Evolutionary conservation across 2,113 vertebrate genomes (phyloP).

Genomic region (Ptychochromis oligacanthus): DNA sequence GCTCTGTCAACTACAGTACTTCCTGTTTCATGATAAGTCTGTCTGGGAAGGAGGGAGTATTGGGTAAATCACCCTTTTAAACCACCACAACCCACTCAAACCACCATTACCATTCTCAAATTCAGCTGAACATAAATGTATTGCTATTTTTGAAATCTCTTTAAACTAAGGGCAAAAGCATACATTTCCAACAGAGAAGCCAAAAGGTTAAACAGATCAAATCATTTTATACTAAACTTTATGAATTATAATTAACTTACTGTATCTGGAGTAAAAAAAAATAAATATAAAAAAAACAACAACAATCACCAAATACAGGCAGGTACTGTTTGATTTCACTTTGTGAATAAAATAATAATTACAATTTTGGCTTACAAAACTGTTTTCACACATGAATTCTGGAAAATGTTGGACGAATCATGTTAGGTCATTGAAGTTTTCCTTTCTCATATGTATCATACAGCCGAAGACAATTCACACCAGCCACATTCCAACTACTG

Average conservation of each 20-base stretch:
- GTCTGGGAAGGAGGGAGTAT: not conserved
- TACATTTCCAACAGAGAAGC: not conserved
- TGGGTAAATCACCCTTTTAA: not conserved
- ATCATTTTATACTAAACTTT: not conserved
- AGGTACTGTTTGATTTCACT: too few relatives aligned
- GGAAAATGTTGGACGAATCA: too few relatives aligned
- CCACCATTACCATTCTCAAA: not conserved
- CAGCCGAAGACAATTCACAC: too few relatives aligned
- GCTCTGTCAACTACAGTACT: not conserved
- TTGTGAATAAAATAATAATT: too few relatives aligned
- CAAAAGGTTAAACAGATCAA: not conserved
- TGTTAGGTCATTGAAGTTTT: too few relatives aligned
- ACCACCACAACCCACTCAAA: conserved; percentile 3
- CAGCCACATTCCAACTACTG: too few relatives aligned
- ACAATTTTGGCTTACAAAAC: too few relatives aligned
- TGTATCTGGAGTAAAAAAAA: not conserved
- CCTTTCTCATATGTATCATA: too few relatives aligned
- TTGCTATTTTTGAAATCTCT: not conserved
- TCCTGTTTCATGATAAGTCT: conserved; percentile 32
- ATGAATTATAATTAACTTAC: not conserved
- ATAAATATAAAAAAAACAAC: not conserved
- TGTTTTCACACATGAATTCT: too few relatives aligned
- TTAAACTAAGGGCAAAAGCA: not conserved
- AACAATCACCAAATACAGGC: not conserved
- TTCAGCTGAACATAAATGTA: not conserved